Evolutionary conservation across 2,888 invertebrate species (phyloP).

Genomic region (Prenolepis imparis): DNA sequence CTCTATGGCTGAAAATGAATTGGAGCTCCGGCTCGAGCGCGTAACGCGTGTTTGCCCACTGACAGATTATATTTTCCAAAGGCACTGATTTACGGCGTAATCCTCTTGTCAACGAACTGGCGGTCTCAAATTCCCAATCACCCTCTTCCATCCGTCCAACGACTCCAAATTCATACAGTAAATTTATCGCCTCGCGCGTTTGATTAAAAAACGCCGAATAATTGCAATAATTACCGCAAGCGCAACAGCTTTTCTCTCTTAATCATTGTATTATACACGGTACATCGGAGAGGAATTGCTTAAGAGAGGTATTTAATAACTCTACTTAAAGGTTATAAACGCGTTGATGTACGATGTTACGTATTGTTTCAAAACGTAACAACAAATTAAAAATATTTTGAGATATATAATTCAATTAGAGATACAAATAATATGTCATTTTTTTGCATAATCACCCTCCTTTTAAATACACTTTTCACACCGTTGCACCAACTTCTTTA

Average conservation of each 20-base stretch:
- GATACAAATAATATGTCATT: too few species aligned
- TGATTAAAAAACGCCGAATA: not conserved
- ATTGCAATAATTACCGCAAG: not conserved
- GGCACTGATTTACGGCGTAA: constrained; percentile 54
- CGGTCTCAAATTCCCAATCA: constrained; percentile 43
- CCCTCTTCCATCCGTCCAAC: not conserved
- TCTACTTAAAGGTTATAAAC: not conserved
- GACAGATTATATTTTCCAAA: constrained; percentile 66
- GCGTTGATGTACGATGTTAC: not conserved
- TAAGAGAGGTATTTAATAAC: not conserved
- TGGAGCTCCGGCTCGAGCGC: constrained; percentile 33
- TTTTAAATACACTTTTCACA: too few species aligned
- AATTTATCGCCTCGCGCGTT: constrained; percentile 36
- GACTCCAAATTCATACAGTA: constrained; percentile 30
- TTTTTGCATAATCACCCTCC: too few species aligned
- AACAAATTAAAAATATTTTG: too few species aligned
- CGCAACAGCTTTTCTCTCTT: not conserved
- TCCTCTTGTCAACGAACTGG: constrained; percentile 58
- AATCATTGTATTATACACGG: not conserved
- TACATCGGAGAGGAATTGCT: not conserved
- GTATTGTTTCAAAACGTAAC: too few species aligned
- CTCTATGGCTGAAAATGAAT: constrained; percentile 53
- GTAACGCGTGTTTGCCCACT: constrained; percentile 46
- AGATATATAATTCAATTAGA: too few species aligned
- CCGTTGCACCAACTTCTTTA: too few species aligned